These are phyloP conservation scores for Rhopalosiphum padi DNA, from an alignment of 1,140 invertebrate genomes.

Conservation along the genomic window DNA sequence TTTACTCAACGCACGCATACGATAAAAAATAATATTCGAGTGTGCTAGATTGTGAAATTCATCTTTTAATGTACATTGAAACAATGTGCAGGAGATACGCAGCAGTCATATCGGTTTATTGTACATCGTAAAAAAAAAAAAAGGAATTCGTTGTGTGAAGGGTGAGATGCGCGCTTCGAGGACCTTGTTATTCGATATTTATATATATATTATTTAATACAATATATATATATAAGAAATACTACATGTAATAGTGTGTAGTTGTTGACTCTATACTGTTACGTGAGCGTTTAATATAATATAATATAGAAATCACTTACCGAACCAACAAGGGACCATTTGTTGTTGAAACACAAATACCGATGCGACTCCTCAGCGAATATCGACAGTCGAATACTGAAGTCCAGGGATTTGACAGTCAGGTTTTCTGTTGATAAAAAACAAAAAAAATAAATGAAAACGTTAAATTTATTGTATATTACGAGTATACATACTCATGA, in stretches of 20 bases:
- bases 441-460: constrained; percentile 16
- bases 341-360: constrained; percentile 69
- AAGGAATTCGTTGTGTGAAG: constrained; percentile 5
- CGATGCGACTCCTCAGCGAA: constrained; percentile 67
- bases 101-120: constrained; percentile 25
- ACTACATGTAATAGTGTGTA: background rate
- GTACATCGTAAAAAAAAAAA: constrained; percentile 41
- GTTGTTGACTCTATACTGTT: background rate
- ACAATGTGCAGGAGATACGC: background rate
- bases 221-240: too few relatives aligned
- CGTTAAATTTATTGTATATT: background rate
- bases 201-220: background rate
- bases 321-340: constrained; percentile 68
- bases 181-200: constrained; percentile 10
- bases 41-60: constrained; percentile 42
- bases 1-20: constrained; percentile 17
- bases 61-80: constrained; percentile 10
- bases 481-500: background rate
- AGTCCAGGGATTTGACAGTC: constrained; percentile 66
- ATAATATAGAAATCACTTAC: constrained; percentile 63
- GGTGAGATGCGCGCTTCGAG: background rate
- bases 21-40: constrained; percentile 38
- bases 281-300: background rate
- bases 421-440: constrained; percentile 67
- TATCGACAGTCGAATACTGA: constrained; percentile 66